Conservation (phyloP, 2,888 invertebrate genomes). For the Automeris io region DNA sequence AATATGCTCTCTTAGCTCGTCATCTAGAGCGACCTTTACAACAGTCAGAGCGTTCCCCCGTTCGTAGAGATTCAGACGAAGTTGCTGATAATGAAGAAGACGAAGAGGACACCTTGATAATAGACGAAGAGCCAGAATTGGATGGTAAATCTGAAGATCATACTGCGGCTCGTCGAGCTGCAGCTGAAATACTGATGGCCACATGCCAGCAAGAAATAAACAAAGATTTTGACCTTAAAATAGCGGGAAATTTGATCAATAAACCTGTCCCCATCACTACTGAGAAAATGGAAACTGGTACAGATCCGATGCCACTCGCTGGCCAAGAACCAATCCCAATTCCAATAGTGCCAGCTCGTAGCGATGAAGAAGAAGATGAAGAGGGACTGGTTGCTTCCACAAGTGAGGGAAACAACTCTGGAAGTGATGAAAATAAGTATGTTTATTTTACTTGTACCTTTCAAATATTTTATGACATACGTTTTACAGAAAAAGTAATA, state of each 20-base stretch:
- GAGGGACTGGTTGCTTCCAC: constrained; percentile 88
- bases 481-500: too few species aligned
- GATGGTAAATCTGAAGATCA: constrained; percentile 51
- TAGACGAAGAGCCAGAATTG: constrained; percentile 78
- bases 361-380: constrained; percentile 83
- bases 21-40: constrained; percentile 81
- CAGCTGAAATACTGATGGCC: constrained; percentile 77
- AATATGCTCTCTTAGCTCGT: constrained; percentile 86
- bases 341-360: constrained; percentile 77
- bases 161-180: constrained; percentile 73
- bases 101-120: constrained; percentile 81
- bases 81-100: constrained; percentile 80
- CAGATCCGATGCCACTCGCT: constrained; percentile 46
- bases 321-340: constrained; percentile 86
- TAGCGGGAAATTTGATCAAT: constrained; percentile 76
- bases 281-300: constrained; percentile 64
- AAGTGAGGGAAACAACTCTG: constrained; percentile 89
- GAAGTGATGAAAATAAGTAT: constrained; percentile 88
- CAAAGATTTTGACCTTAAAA: constrained; percentile 73
- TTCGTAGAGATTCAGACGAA: constrained; percentile 71
- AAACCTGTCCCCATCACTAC: constrained; percentile 52
- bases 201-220: constrained; percentile 61
- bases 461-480: not conserved
- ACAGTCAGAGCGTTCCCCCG: constrained; percentile 54
- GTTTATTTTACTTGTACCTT: constrained; percentile 24